These are phyloP conservation scores for Monopterus albus DNA, from an alignment of 2,113 vertebrate genomes.

Conservation along the genomic window DNA sequence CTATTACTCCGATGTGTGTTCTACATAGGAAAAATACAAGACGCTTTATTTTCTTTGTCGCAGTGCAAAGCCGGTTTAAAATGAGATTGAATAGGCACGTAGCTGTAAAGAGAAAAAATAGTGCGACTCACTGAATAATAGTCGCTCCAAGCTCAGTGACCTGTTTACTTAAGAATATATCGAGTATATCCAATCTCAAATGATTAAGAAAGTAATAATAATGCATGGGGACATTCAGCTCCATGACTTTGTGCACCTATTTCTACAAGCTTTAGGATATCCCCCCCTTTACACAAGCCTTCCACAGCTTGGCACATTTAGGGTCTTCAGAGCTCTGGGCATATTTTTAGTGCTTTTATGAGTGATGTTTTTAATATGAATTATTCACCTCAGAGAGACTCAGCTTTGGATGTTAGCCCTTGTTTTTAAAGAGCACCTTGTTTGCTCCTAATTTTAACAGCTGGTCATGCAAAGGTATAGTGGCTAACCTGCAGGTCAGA, in stretches of 20 bases:
- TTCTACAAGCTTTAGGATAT: slow-evolving; percentile 55
- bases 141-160: slow-evolving; percentile 57
- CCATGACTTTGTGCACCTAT: slow-evolving; percentile 25
- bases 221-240: slow-evolving; percentile 32
- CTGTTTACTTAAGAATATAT: slow-evolving; percentile 51
- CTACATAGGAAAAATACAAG: slow-evolving; percentile 50
- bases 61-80: slow-evolving; percentile 58
- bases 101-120: slow-evolving; percentile 21
- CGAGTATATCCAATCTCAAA: slow-evolving; percentile 47
- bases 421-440: slow-evolving; percentile 77
- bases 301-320: slow-evolving; percentile 58
- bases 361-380: slow-evolving; percentile 80
- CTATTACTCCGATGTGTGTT: slow-evolving; percentile 47
- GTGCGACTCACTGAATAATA: slow-evolving; percentile 46
- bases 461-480: slow-evolving; percentile 79
- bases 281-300: slow-evolving; percentile 55
- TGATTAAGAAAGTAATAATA: slow-evolving; percentile 43
- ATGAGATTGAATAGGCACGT: slow-evolving; percentile 52
- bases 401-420: slow-evolving; percentile 58
- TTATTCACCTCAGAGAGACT: slow-evolving; percentile 79
- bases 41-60: slow-evolving; percentile 51
- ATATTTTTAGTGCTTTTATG: slow-evolving; percentile 74
- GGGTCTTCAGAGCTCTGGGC: slow-evolving; percentile 66
- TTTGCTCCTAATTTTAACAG: slow-evolving; percentile 82
- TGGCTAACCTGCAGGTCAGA: slow-evolving; percentile 76